Base-by-base conservation (phyloP, 2,888 invertebrate species). In the Operophtera brumata region DNA sequence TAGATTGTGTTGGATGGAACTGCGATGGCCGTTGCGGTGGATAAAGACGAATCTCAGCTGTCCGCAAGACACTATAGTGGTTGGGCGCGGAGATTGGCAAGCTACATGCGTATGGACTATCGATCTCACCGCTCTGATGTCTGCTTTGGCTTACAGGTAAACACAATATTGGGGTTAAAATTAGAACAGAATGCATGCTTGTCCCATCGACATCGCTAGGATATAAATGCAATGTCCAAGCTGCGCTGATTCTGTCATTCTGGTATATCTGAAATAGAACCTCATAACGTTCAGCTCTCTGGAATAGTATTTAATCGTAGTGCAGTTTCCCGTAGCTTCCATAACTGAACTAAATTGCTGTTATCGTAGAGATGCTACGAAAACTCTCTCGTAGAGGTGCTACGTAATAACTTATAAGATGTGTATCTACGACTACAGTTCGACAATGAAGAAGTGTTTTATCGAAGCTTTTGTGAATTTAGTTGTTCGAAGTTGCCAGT, bases 21-120 rank as follows among this genome's bases (percentile, higher is more conserved):
- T 66, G 71, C 62, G 67, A 65, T 58, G 61, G 71, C 56, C 55
- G 65, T 62, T 70, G 75, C 64, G 73, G 71, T 60, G 73, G 73
- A 72, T 75, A 73, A 67, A 71, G 76, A 74, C 68, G 72, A 75
- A 76, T 77, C 72, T 77, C 67, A 71, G 73, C 71, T 71, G 71
- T 66, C 70, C 69, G 59, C 64, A 70, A 73, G 61, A 71, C 54
- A 70, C 65, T 66, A 64, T 57, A 62, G 61, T 61, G 47, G 65
- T 67, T 58, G 57, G 53, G 51, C 20, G 47, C 42, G 34, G 36
- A 25, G 44, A 54, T 54, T 28, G 50, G 47, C 34, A 43, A 48
- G 42, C 48, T 42, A 41, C 40, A 30, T 12, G 35, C 40, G 13
- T 25, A 28, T 14, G 4, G 34, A 35, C 34, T 37, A 44, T 52